Base-by-base conservation (phyloP, 2,888 invertebrate genomes). In the Endotricha flammealis region DNA sequence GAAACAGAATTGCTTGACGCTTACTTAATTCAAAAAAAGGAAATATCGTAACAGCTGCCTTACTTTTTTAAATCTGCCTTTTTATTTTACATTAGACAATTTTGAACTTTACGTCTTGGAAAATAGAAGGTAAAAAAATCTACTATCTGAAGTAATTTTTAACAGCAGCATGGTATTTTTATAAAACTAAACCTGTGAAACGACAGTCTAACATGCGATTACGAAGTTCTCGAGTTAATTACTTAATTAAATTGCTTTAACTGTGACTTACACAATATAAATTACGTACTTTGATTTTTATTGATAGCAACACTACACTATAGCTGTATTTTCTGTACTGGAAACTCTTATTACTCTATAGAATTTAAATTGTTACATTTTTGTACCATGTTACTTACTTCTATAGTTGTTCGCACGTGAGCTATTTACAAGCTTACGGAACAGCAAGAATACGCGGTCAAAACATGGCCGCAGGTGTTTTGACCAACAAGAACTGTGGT, bases 1-100 rank as follows among this genome's bases (percentile, higher is more conserved):
- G 74, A 72, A 71, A 70, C 70, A 63, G 68, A 57, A 73, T 67
- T 66, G 72, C 65, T 75, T 72, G 67, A 71, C 67, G 69, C 70
- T 69, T 69, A 63, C 61, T 68, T 64, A 64, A 61, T 61, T 58
- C 58, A 54, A 57, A 64, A 72, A 63, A 61, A 58, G 58, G 57
- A 64, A 64, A 64, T 58, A 58, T 58, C 56, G 59, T 58, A 53
- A 39, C 32, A 38, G 50, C 43, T 52, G 53, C 47, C 57, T 53
- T 50, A 46, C 45, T 11, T 46, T 51, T 52, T 40, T 32, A 13
- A 9, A 27, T 12, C 6, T 22, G 32, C 28, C 20, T 25, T 31
- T 10, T n/a, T n/a, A n/a, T n/a, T n/a, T n/a, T n/a, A n/a, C n/a
- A n/a, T n/a, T n/a, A 31, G 28, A 23, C 29, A 8, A 63, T 12